Evolutionary conservation across 2,888 invertebrate genomes (phyloP).

Genomic region (Trisateles emortualis): DNA sequence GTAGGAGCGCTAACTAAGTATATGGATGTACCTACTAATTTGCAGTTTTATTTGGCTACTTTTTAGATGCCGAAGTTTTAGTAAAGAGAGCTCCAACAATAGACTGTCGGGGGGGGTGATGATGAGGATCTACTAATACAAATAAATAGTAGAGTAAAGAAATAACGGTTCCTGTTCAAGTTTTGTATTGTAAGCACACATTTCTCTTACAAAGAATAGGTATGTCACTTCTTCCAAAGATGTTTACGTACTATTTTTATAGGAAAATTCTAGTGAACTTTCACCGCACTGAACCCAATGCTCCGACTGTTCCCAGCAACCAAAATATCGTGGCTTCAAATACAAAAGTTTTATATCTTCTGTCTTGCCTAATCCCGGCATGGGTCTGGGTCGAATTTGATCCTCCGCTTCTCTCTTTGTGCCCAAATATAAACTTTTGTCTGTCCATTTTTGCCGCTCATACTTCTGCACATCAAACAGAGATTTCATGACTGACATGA

Average conservation of each 20-base stretch:
- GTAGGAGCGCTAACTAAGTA: no score
- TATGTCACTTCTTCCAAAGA: no score
- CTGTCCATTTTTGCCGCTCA: constrained; percentile 73
- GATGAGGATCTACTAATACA: no score
- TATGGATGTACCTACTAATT: no score
- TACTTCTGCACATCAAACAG: constrained; percentile 16
- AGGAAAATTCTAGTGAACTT: constrained; percentile 32
- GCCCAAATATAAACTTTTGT: constrained; percentile 87
- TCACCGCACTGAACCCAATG: constrained; percentile 67
- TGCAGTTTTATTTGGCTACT: no score
- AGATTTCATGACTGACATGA: background rate
- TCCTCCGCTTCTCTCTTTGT: constrained; percentile 68
- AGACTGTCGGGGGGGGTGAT: no score
- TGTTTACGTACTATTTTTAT: constrained; percentile 9
- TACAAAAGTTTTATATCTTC: constrained; percentile 65
- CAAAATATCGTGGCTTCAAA: constrained; percentile 66
- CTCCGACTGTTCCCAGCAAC: constrained; percentile 65
- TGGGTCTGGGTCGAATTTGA: constrained; percentile 58
- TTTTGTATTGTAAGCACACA: no score
- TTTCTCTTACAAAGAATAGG: no score
- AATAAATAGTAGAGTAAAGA: no score
- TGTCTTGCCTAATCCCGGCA: constrained; percentile 61
- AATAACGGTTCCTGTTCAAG: no score
- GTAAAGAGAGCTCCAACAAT: no score
- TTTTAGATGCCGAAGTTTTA: no score